Evolutionary conservation across 2,797 vertebrate genomes (phyloP).

Genomic region (Peromyscus eremicus): DNA sequence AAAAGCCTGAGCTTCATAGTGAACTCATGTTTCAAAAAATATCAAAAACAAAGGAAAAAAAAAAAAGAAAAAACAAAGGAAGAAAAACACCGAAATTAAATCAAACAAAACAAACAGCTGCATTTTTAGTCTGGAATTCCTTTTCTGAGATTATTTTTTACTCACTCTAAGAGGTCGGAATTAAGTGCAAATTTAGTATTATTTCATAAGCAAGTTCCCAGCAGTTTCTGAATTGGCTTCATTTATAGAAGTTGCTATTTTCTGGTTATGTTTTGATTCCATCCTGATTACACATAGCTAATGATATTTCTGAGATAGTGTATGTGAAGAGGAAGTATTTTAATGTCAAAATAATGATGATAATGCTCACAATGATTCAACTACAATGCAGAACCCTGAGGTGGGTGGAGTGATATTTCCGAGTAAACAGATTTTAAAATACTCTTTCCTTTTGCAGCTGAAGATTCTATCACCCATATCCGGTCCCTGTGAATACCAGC

Average conservation of each 20-base stretch:
- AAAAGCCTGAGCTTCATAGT: not conserved
- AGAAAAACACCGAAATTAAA: not conserved
- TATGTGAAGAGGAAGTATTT: not conserved
- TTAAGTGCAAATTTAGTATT: constrained; percentile 12
- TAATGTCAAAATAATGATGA: not conserved
- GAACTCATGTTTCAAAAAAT: not conserved
- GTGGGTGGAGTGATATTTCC: not conserved
- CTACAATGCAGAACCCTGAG: not conserved
- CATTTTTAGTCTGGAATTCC: not conserved
- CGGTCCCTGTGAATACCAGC: not conserved
- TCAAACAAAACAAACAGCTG: not conserved
- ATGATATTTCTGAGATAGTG: not conserved
- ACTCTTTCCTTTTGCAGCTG: not conserved
- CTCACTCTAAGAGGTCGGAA: not conserved
- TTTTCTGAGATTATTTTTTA: not conserved
- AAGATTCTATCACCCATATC: not conserved
- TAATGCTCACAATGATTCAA: not conserved
- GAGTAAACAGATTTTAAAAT: not conserved
- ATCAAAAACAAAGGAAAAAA: not conserved
- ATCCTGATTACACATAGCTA: not conserved
- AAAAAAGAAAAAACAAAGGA: not conserved
- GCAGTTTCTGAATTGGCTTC: not conserved
- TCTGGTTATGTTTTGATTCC: constrained; percentile 19
- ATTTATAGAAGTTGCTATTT: not conserved
- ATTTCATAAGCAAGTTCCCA: not conserved